Evolutionary conservation across 2,113 vertebrate species (phyloP).

Genomic region (Donacobius atricapilla): DNA sequence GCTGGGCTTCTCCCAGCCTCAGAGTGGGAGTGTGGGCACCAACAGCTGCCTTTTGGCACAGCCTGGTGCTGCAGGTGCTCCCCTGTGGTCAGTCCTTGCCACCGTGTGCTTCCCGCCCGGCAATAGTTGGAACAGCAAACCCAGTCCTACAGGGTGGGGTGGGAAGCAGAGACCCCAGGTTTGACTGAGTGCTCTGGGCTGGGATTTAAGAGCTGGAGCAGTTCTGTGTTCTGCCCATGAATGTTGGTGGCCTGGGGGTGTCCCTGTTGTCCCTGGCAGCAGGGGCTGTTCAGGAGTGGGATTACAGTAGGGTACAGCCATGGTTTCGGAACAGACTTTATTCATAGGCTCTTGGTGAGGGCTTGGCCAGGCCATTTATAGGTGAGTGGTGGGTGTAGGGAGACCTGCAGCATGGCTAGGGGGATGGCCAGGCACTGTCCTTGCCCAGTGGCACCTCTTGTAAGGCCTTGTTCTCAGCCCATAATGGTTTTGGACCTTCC

Average conservation of each 20-base stretch:
- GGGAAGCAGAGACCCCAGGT: background rate
- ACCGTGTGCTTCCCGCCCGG: fast-evolving
- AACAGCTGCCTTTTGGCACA: background rate
- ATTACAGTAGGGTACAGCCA: background rate
- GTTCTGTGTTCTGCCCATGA: background rate
- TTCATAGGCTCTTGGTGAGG: background rate
- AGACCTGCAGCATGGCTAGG: background rate
- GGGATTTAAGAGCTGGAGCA: background rate
- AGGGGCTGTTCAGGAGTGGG: background rate
- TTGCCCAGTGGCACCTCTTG: background rate
- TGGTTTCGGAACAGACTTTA: background rate
- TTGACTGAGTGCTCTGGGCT: background rate
- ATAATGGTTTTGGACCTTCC: background rate
- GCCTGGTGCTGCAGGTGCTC: background rate
- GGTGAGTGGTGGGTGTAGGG: background rate
- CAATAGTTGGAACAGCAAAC: fast-evolving
- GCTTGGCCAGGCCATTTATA: background rate
- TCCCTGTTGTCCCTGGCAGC: background rate
- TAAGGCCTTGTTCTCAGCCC: background rate
- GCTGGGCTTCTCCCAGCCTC: background rate
- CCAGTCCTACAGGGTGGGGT: fast-evolving
- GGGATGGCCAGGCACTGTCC: background rate
- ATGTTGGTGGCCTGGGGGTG: background rate
- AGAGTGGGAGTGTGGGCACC: background rate
- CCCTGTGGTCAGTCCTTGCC: background rate